Base-by-base conservation (phyloP, 1,140 invertebrate genomes). In the Ericerus pela region DNA sequence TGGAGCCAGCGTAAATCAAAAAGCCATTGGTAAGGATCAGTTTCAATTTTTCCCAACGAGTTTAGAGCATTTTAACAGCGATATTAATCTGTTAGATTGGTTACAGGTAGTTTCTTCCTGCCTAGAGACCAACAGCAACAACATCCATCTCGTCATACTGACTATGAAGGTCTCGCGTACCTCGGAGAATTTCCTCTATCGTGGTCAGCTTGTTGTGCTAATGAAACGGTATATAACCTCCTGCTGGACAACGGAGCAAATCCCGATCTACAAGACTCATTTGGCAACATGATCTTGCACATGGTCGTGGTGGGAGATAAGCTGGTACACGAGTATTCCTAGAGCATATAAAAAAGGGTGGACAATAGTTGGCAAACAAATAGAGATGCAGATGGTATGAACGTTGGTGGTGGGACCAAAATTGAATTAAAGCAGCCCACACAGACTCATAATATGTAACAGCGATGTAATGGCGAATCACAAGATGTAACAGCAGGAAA, bases 241-340 rank as follows among this genome's bases (percentile, higher is more conserved):
- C 75, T 98, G 0, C 73, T 97, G 12, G 90, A 96, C 58, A 80
- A 80, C 47, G 88, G 86, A 12, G 90, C 93, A 1, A 81, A 97
- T 73, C 94, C 93, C 0, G 91, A 98, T 69, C 72, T 80, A 1
- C 88, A 93, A 67, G 91, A 95, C 65, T 81, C 79, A 1, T 91
- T 91, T 65, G 89, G 88, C 4, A 98, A 98, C 67, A 97, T 94
- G 79, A 90, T 96, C 53, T 72, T 99, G 4, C 96, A 99, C 68
- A 96, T 98, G 90, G 88, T 96, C 12, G 96, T 99, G 0, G 92
- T 98, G 54, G 85, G 88, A 64, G 89, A 98, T 68, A 95, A 96
- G 73, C 72, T 92, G 72, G 91, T 95, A 73, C 8, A 33, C 8
- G 31, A n/a, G 31, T 8, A 33, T n/a, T n/a, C 31, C 8, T 10